Evolutionary conservation across 2,888 invertebrate genomes (phyloP).

Genomic region (Linyphia triangularis): DNA sequence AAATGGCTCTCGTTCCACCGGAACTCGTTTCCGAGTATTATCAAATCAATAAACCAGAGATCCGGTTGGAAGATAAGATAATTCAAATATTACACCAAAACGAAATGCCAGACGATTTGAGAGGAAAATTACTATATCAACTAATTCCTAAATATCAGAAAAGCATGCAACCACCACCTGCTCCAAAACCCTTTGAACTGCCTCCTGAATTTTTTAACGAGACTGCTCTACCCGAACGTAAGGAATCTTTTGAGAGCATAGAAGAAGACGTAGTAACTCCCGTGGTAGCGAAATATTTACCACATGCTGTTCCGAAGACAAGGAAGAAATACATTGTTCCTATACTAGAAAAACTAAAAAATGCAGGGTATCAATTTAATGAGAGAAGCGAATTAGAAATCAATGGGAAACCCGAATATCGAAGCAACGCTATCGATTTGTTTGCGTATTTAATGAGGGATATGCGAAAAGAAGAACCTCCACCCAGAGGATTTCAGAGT

Average conservation of each 20-base stretch:
- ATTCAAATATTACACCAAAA: constrained; percentile 7
- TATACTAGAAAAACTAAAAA: constrained; percentile 8
- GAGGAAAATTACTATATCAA: constrained; percentile 22
- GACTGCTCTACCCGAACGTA: neutral
- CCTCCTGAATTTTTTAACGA: neutral
- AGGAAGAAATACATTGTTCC: neutral
- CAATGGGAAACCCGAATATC: neutral
- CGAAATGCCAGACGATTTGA: neutral
- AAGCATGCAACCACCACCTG: neutral
- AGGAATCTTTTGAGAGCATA: neutral
- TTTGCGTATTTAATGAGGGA: neutral
- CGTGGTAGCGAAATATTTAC: neutral
- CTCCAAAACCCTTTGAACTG: neutral
- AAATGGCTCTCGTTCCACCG: neutral
- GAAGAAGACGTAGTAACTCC: neutral
- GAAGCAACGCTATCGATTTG: neutral
- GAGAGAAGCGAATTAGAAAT: neutral
- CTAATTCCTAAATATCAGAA: constrained; percentile 24
- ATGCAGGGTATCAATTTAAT: neutral
- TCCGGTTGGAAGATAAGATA: constrained; percentile 19
- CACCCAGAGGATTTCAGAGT: neutral
- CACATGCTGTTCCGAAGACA: neutral
- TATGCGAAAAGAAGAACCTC: neutral
- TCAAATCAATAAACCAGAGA: constrained; percentile 22
- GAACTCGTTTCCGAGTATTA: constrained; percentile 28